Evolutionary conservation across 2,113 vertebrate species (phyloP), one percentile per base, ranked within the genome.

Genomic region (Enhydra lutris): DNA sequence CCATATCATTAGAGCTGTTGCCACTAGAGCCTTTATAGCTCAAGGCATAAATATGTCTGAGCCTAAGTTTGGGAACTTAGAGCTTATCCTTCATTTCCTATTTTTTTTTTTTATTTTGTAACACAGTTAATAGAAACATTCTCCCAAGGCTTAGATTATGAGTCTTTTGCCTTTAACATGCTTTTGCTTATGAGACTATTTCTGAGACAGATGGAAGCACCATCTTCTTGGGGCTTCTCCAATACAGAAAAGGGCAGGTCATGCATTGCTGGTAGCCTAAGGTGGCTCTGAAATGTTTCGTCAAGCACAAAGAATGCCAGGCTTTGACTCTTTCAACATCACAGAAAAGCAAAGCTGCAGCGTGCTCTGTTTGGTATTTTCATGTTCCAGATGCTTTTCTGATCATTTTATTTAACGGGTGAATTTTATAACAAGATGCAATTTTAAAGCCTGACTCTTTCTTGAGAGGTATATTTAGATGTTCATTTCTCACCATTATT

Each of bases 1-100:
- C 96, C 98, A 82, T 95, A 97, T 96, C 96, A 98, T 97, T 97
- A 97, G 86, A 97, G 97, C 74, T 82, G 39, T 87, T 93, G 59
- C 80, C 74, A 84, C 87, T 61, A 85, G 7, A 74, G 74, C 74
- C 94, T 83, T 95, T 96, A 92, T 80, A 94, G 92, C 97, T 97
- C 52, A 96, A 55, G 95, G 97, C 96, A 96, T 81, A 96, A 98
- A 96, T 91, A 89, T 67, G 61, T 94, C 80, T 95, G 59, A 95
- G 47, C 36, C 63, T 87, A 87, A 71, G 57, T 92, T 95, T 87
- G 26, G 67, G 73, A 93, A 79, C 74, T 89, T 50, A 81, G 36
- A 95, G 59, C 12, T 59, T 63, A 89, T 52, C 29, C 71, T 94
- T 95, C 34, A 3, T 61, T 87, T 87, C 73, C 63, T 63, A 73